These are phyloP conservation scores for Dysmachus trigonus DNA, from an alignment of 2,888 invertebrate genomes.

Conservation along the genomic window DNA sequence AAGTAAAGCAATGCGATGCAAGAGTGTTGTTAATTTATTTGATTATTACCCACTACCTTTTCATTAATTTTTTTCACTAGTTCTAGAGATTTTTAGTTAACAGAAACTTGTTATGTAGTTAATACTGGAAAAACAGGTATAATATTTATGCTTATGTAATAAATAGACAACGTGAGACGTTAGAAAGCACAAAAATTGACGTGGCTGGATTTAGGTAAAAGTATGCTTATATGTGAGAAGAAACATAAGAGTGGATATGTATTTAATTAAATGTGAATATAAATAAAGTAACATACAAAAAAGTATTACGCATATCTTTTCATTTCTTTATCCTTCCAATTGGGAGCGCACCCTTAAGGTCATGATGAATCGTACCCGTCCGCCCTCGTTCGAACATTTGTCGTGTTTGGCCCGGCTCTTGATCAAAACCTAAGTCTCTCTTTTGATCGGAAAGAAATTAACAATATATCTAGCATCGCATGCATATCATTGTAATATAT, in stretches of 20 bases:
- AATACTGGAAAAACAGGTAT: slow-evolving; percentile 19
- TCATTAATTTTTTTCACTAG: slow-evolving; percentile 23
- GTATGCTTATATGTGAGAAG: slow-evolving; percentile 14
- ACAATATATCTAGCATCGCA: slow-evolving; percentile 44
- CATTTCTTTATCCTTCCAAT: slow-evolving; percentile 18
- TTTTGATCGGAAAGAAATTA: slow-evolving; percentile 5
- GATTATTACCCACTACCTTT: slow-evolving; percentile 20
- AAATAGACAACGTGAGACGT: slow-evolving; percentile 39
- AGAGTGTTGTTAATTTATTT: slow-evolving; percentile 27
- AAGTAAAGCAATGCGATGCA: slow-evolving; percentile 44
- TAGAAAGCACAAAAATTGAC: slow-evolving; percentile 33
- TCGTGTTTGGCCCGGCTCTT: not conserved
- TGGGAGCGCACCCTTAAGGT: not conserved
- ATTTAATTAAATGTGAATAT: slow-evolving; percentile 29
- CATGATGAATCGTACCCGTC: not conserved
- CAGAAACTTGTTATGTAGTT: slow-evolving; percentile 29
- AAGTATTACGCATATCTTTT: slow-evolving; percentile 28
- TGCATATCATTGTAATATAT: slow-evolving; percentile 42
- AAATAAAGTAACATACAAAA: slow-evolving; percentile 22
- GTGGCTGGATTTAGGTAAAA: slow-evolving; percentile 3
- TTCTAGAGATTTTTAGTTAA: slow-evolving; percentile 30
- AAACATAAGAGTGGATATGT: slow-evolving; percentile 4
- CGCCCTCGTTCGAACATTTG: not conserved
- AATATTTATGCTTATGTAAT: slow-evolving; percentile 28
- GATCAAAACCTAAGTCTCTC: slow-evolving; percentile 21